Conservation (phyloP, 2,113 vertebrate species). For the Oceanites oceanicus region DNA sequence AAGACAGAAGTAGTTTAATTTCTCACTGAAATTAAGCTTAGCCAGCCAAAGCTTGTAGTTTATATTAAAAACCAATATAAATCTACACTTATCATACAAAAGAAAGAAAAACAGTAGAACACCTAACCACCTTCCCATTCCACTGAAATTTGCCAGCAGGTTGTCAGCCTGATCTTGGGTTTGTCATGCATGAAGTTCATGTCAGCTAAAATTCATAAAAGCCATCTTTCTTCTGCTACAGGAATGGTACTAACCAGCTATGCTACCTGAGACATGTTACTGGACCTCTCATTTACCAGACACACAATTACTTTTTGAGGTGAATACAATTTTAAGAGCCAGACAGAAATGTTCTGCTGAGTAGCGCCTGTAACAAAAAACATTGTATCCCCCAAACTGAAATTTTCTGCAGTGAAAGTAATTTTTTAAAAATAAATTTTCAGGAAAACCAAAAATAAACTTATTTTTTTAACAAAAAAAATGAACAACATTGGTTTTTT, state of each 20-base stretch:
- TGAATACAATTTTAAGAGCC: neutral
- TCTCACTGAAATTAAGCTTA: neutral
- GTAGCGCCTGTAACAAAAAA: neutral
- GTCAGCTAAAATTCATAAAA: neutral
- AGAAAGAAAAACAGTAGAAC: neutral
- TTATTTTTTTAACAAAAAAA: neutral
- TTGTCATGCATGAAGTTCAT: neutral
- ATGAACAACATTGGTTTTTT: neutral
- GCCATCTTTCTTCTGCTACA: neutral
- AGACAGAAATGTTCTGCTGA: neutral
- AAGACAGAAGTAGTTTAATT: neutral
- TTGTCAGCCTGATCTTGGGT: neutral
- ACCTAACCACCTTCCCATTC: neutral
- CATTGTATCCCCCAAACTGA: neutral
- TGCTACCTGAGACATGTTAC: neutral
- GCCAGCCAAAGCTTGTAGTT: neutral
- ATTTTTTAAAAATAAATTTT: neutral
- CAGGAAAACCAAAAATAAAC: neutral
- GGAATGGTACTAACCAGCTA: neutral
- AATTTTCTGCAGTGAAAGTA: neutral
- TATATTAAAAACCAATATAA: neutral
- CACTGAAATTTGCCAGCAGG: neutral
- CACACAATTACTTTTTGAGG: neutral
- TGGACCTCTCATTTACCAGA: neutral
- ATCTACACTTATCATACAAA: neutral